Percentiles rank a stretch among this genome's conserved stretches.
These are phyloP conservation scores for Heterocephalus glaber DNA, from an alignment of 2,113 vertebrate species.

Conservation along the genomic window DNA sequence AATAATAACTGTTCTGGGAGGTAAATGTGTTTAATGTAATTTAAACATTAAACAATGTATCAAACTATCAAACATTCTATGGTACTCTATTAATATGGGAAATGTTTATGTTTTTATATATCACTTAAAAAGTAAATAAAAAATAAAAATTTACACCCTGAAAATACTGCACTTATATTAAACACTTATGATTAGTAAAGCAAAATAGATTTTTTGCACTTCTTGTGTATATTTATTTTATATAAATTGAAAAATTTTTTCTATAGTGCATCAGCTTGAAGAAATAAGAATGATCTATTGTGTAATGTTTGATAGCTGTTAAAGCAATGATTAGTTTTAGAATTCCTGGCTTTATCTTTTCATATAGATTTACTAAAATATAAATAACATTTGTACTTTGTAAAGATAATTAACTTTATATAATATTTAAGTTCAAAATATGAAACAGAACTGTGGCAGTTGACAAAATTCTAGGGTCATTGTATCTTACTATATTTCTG, in stretches of 20 bases:
- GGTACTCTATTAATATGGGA: background rate
- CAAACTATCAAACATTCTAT: no score
- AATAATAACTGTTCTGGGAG: background rate
- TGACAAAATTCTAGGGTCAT: background rate
- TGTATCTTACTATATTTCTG: background rate
- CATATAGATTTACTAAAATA: background rate
- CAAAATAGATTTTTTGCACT: background rate
- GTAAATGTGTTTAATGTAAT: background rate
- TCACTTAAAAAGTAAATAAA: background rate
- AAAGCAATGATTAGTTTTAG: background rate
- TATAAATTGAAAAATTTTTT: conserved; percentile 20
- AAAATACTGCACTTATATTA: background rate
- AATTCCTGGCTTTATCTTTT: background rate
- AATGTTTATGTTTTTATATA: background rate
- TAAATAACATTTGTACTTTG: background rate
- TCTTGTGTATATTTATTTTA: background rate
- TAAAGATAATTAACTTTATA: background rate
- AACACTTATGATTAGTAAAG: background rate
- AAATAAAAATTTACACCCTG: background rate
- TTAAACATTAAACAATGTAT: background rate
- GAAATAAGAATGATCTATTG: background rate
- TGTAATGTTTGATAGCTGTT: background rate
- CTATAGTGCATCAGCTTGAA: background rate
- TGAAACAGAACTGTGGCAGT: background rate
- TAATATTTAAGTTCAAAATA: background rate